These are phyloP conservation scores for Charaxes varanes DNA, from an alignment of 1,140 invertebrate genomes.

Conservation along the genomic window DNA sequence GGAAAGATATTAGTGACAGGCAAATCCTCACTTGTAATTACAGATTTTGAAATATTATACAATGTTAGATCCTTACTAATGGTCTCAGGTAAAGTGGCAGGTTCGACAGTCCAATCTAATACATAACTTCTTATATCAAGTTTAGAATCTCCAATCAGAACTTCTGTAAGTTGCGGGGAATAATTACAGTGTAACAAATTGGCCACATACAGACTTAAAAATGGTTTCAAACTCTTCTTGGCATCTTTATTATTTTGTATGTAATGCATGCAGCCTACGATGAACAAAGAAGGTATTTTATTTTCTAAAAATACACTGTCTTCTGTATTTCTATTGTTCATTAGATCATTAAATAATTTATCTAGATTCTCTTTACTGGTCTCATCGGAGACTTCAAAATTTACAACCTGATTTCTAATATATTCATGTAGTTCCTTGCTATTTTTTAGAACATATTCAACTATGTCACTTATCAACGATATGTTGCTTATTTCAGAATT, in stretches of 20 bases:
- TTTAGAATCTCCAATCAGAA: slow-evolving; percentile 54
- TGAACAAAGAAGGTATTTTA: slow-evolving; percentile 58
- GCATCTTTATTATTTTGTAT: slow-evolving; percentile 43
- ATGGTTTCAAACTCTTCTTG: slow-evolving; percentile 51
- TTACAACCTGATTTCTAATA: slow-evolving; percentile 42
- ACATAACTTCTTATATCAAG: slow-evolving; percentile 56
- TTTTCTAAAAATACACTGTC: slow-evolving; percentile 53
- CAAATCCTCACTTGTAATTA: slow-evolving; percentile 43
- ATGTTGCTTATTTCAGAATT: slow-evolving; percentile 40
- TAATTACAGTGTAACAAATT: slow-evolving; percentile 66
- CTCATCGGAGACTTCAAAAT: slow-evolving; percentile 47
- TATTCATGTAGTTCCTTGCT: slow-evolving; percentile 39
- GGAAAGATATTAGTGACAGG: slow-evolving; percentile 41
- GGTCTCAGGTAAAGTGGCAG: slow-evolving; percentile 35
- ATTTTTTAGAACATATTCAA: slow-evolving; percentile 52
- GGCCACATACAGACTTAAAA: slow-evolving; percentile 50
- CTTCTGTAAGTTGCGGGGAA: slow-evolving; percentile 56
- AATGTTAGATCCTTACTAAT: slow-evolving; percentile 40
- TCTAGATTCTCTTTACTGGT: slow-evolving; percentile 41
- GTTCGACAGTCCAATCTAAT: slow-evolving; percentile 46
- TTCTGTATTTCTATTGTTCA: slow-evolving; percentile 41
- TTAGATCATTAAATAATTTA: slow-evolving; percentile 58
- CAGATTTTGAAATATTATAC: slow-evolving; percentile 40
- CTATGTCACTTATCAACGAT: slow-evolving; percentile 47
- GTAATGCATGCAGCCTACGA: slow-evolving; percentile 59